Percentiles rank a stretch among this genome's conserved stretches.
phyloP scores from a whole-genome alignment of 2,888 invertebrate genomes.

The Pollenia labialis region DNA sequence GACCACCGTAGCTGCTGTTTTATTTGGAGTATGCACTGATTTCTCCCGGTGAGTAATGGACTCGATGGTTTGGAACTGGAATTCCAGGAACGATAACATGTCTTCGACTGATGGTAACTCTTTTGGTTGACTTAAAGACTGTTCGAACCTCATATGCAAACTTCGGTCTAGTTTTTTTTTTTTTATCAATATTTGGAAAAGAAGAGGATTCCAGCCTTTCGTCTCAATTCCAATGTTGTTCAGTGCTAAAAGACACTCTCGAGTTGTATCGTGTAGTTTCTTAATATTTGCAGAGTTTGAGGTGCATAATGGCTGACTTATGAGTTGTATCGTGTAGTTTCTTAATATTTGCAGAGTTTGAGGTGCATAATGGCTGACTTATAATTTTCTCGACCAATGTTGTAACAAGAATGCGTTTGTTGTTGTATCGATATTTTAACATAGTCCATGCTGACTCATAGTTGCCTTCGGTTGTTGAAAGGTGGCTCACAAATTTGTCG shows the following conservation, averaged over 20 bases:
- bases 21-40: not conserved
- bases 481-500: too few species aligned
- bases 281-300: not conserved
- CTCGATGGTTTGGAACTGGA: not conserved
- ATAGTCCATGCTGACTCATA: constrained; percentile 29
- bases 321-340: not conserved
- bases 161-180: not conserved
- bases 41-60: not conserved
- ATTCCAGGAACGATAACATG: not conserved
- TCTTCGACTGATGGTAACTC: not conserved
- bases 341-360: not conserved
- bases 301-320: not conserved
- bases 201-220: not conserved
- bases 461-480: constrained; percentile 6
- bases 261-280: not conserved
- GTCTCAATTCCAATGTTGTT: not conserved
- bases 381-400: not conserved
- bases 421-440: constrained; percentile 24
- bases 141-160: not conserved
- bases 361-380: not conserved
- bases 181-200: not conserved
- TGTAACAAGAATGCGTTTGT: constrained; percentile 17
- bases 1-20: not conserved
- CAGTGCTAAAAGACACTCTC: not conserved
- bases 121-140: not conserved